Evolutionary conservation across 1,140 invertebrate genomes (phyloP), one percentile per base, ranked within the genome.

Genomic region (Rhopalosiphum padi): DNA sequence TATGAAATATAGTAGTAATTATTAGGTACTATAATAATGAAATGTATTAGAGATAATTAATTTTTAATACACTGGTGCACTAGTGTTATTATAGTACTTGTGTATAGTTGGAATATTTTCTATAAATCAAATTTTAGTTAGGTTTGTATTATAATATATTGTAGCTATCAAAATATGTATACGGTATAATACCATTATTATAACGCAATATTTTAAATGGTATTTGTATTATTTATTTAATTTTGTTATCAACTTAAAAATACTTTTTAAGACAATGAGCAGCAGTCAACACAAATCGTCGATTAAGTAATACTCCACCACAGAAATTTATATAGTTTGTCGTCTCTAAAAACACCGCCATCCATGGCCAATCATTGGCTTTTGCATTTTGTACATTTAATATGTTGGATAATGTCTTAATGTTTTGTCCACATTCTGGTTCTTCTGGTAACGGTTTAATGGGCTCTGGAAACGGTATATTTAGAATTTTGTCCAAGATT

Each of bases 341-440:
- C 94, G 97, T 96, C 95, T 98, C 97, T 4, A 97, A 96, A 48
- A 98, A 95, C 83, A 97, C 96, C 0, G 96, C 97, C 96, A 98
- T 97, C 97, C 97, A 98, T 8, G 98, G 98, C 95, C 97, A 98
- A 95, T 98, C 97, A 94, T 97, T 97, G 93, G 96, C 95, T 53
- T 95, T 95, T 1, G 97, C 96, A 30, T 97, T 97, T 93, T 96
- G 96, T n/a, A 97, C 97, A 9, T 97, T 97, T 0, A 98, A 97
- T 87, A 98, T 98, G 82, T 97, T 60, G 96, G 96, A 93, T 96
- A 97, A 94, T 97, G 97, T 94, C 98, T 98, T 94, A 96, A 96
- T 94, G 97, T 97, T 96, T 3, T 97, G 97, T 94, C 98, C 98
- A 94, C 94, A 94, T 37, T 92, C 94, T 94, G 91, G 35, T 94